phyloP scores from a whole-genome alignment of 2,888 invertebrate species.

The Synergus gifuensis region DNA sequence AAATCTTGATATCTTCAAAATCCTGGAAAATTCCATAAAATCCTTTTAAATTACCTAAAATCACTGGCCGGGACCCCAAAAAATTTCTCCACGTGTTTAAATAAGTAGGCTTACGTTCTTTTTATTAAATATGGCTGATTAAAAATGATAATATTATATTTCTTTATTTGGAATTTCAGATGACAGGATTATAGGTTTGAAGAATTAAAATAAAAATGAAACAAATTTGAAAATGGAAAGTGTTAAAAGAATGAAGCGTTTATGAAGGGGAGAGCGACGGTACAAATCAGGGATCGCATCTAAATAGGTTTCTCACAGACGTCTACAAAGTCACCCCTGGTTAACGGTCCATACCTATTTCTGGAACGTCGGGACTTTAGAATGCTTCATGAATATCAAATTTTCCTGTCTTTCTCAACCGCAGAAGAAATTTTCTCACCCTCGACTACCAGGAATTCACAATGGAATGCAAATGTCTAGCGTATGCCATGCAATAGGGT shows the following conservation, averaged over 20 bases:
- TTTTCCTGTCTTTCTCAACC: constrained; percentile 17
- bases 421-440: constrained; percentile 12
- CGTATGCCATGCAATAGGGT: neutral
- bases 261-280: constrained; percentile 12
- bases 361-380: constrained; percentile 19
- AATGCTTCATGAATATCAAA: constrained; percentile 38
- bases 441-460: constrained; percentile 6
- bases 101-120: too few relatives aligned
- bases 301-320: constrained; percentile 27
- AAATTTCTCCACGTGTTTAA: too few relatives aligned
- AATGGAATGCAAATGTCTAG: constrained; percentile 16
- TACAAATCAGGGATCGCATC: neutral
- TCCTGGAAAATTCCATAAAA: too few relatives aligned
- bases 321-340: constrained; percentile 7
- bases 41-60: too few relatives aligned
- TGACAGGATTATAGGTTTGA: too few relatives aligned
- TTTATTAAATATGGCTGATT: too few relatives aligned
- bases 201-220: neutral
- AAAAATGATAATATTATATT: too few relatives aligned
- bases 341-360: constrained; percentile 17
- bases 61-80: too few relatives aligned
- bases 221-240: neutral
- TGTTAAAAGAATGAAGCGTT: constrained; percentile 13
- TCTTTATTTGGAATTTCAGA: too few relatives aligned
- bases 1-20: too few relatives aligned